Evolutionary conservation across 2,888 invertebrate species (phyloP).

Genomic region (Chymomyza caudatula): DNA sequence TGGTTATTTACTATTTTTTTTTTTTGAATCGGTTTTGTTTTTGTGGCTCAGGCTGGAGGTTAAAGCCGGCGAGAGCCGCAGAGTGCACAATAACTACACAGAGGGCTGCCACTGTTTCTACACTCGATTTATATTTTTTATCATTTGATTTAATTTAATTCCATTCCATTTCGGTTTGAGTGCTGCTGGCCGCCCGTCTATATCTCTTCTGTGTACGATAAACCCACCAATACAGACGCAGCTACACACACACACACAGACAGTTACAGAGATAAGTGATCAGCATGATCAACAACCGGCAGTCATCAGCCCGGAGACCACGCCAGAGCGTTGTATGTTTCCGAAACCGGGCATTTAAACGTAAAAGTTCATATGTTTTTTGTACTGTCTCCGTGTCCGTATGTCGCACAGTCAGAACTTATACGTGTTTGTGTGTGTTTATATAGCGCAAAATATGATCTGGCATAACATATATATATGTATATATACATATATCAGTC

Average conservation of each 20-base stretch:
- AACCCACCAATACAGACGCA: background rate
- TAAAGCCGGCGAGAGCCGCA: conserved; percentile 19
- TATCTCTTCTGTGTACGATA: conserved; percentile 5
- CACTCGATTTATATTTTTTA: conserved; percentile 73
- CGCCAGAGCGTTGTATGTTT: conserved; percentile 35
- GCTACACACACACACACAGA: background rate
- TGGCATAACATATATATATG: conserved; percentile 17
- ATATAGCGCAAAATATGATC: conserved; percentile 3
- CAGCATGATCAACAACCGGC: background rate
- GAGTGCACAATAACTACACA: conserved; percentile 34
- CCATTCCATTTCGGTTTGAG: conserved; percentile 54
- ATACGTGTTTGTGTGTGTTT: conserved; percentile 7
- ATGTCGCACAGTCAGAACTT: conserved; percentile 9
- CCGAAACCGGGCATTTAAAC: conserved; percentile 56
- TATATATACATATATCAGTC: conserved; percentile 12
- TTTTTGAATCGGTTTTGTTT: conserved; percentile 18
- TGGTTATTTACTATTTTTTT: conserved; percentile 5
- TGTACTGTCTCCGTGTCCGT: background rate
- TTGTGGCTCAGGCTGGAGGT: conserved; percentile 4
- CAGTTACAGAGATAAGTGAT: background rate
- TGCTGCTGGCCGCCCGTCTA: conserved; percentile 3
- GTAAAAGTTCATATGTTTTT: conserved; percentile 26
- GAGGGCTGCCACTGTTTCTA: conserved; percentile 68
- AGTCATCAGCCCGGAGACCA: conserved; percentile 1
- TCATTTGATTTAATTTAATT: conserved; percentile 77